Conservation (phyloP, 2,113 vertebrate genomes). For the Sinocyclocheilus maitianheensis region DNA sequence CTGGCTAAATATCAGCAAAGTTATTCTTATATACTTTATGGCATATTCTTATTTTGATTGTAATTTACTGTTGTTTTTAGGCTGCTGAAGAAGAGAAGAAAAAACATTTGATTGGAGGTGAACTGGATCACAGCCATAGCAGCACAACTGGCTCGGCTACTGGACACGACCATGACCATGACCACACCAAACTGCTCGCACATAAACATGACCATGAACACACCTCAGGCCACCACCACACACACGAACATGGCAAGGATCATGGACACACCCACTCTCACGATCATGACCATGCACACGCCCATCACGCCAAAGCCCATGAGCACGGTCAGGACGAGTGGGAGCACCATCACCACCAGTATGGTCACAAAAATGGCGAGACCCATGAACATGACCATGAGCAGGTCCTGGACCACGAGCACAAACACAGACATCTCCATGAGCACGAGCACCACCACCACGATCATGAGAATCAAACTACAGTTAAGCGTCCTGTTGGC, state of each 20-base stretch:
- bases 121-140: conserved; percentile 69
- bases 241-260: conserved; percentile 57
- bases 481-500: conserved; percentile 53
- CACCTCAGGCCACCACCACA: conserved; percentile 52
- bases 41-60: background rate
- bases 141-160: conserved; percentile 19
- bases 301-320: conserved; percentile 68
- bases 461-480: conserved; percentile 10
- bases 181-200: background rate
- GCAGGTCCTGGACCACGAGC: conserved; percentile 71
- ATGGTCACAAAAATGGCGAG: conserved; percentile 60
- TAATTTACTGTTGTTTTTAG: conserved; percentile 53
- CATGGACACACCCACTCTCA: conserved; percentile 68
- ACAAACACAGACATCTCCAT: conserved; percentile 72
- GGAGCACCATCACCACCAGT: conserved; percentile 67
- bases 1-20: background rate
- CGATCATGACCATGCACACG: conserved; percentile 70
- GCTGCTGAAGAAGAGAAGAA: conserved; percentile 68
- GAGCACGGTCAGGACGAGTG: conserved; percentile 62
- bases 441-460: conserved; percentile 71
- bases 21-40: background rate
- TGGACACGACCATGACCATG: conserved; percentile 40
- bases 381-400: conserved; percentile 76
- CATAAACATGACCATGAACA: conserved; percentile 59
- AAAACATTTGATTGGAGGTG: conserved; percentile 62